A percentile compares a stretch with the other conserved stretches of the same genome.
These are phyloP conservation scores for Nyctibius grandis DNA, from an alignment of 2,797 vertebrate species.

Conservation along the genomic window DNA sequence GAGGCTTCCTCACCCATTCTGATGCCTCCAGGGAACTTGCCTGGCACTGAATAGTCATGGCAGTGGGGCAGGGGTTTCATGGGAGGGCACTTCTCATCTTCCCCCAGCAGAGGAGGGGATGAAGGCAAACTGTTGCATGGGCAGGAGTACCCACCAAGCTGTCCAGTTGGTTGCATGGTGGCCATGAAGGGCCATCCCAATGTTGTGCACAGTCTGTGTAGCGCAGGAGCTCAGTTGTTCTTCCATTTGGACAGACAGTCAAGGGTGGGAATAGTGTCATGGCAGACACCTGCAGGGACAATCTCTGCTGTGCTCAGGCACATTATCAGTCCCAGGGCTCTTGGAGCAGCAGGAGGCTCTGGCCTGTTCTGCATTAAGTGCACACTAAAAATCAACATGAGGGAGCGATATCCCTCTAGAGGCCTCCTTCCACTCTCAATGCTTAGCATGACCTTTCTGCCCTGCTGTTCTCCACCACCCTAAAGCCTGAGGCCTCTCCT, in stretches of 20 bases:
- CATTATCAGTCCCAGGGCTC: not conserved
- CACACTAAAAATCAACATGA: not conserved
- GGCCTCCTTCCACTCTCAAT: not conserved
- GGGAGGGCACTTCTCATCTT: not conserved
- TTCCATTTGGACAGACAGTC: not conserved
- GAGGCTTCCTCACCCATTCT: not conserved
- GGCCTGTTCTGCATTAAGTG: no score
- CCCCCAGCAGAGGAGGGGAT: not conserved
- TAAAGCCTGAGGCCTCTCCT: not conserved
- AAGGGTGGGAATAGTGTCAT: not conserved
- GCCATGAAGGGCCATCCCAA: not conserved
- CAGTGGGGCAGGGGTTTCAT: not conserved
- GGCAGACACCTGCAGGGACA: not conserved
- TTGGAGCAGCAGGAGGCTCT: not conserved
- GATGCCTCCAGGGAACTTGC: not conserved
- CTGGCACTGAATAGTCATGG: not conserved
- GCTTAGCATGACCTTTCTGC: not conserved
- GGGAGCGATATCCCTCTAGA: not conserved
- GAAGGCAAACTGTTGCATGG: not conserved
- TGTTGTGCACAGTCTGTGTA: not conserved
- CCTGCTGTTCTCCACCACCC: not conserved
- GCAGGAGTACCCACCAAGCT: not conserved
- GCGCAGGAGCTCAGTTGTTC: not conserved
- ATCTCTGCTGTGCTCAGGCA: not conserved
- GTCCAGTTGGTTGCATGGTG: not conserved